Base-by-base conservation (phyloP, 2,888 invertebrate species). In the Caenorhabditis doughertyi region DNA sequence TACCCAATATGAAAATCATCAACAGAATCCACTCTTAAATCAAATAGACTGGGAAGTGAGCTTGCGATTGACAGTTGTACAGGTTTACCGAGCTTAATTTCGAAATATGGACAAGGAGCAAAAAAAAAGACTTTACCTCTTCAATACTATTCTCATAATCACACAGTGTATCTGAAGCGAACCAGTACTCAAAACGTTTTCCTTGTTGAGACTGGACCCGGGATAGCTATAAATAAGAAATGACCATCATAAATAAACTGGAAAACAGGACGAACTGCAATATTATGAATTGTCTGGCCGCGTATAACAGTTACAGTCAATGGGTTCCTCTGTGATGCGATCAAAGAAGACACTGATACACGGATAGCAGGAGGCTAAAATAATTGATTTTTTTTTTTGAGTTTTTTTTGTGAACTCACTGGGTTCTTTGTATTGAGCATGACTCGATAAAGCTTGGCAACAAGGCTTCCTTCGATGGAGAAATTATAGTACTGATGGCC, bases 81-180 rank as follows among this genome's bases (percentile, higher is more conserved):
- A 8, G 60, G 72, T 3, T 72, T 23, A 0, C 9, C 13, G 23
- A 58, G 49, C 71, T 71, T 32, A 71, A 56, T 27, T 11, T 23
- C 13, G 16, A n/a, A 18, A n/a, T 3, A 9, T n/a, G 23, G 0
- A 47, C 27, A 3, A 29, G n/a, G 3, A n/a, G 25, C 8, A 9
- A 13, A 16, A 13, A 25, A 7, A 29, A 9, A n/a, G 1, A n/a
- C 23, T 2, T 32, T 32, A 56, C 58, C 11, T 58, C 47, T 32
- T 58, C 32, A 11, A 8, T 11, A 7, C 60, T 23, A 0, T 32
- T 47, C 29, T 72, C 62, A 9, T 51, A 35, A 29, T 62, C 62
- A 23, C 72, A 72, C 16, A 72, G 8, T 9, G 72, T 72, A 27
- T 72, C 72, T 7, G 72, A 62, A n/a, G 62, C 29, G 16, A 51